Evolutionary conservation across 2,113 vertebrate genomes (phyloP), one percentile per base, ranked within the genome.

Genomic region (Percina caprodes): DNA sequence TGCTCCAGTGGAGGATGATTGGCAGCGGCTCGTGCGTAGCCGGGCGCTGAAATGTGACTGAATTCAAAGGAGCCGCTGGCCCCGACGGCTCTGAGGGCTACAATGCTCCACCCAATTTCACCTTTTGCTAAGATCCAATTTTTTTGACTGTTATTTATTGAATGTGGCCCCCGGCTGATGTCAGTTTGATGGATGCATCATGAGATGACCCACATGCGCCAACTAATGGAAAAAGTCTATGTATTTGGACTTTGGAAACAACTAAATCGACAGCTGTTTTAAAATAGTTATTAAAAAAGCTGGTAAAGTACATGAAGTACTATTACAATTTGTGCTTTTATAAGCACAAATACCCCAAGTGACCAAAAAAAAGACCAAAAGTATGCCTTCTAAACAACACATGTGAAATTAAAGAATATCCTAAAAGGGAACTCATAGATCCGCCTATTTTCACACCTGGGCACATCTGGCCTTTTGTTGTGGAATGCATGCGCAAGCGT

Each of bases 61-160:
- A 68, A 74, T 87, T 85, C 75, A 80, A 90, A 89, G 35, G 56
- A 75, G 72, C 74, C 23, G 42, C 35, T 7, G 74, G 72, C 30
- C 78, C 66, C 10, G 45, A 2, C n/a, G 15, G 30, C 82, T 85
- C 84, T 0, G 19, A 77, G 69, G 79, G 79, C 59, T 14, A 52
- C 69, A 35, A 13, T 79, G 75, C 75, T 71, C 72, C 30, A 78
- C 83, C 84, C 87, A 90, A 82, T 90, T 90, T 77, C 80, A 87
- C 85, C 87, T 85, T 88, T 76, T 83, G 77, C 85, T 76, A 21
- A 21, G 72, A 84, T 88, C 61, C 69, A 18, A 71, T 85, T 62
- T 88, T 63, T 70, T 18, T 76, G 74, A 81, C n/a, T 56, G 80
- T 61, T 74, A n/a, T 83, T 85, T 85, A 30, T 13, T 80, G 56